Percentiles rank a stretch among this genome's conserved stretches.
phyloP scores from a whole-genome alignment of 2,888 invertebrate species.

The Odontocolon sp. region DNA sequence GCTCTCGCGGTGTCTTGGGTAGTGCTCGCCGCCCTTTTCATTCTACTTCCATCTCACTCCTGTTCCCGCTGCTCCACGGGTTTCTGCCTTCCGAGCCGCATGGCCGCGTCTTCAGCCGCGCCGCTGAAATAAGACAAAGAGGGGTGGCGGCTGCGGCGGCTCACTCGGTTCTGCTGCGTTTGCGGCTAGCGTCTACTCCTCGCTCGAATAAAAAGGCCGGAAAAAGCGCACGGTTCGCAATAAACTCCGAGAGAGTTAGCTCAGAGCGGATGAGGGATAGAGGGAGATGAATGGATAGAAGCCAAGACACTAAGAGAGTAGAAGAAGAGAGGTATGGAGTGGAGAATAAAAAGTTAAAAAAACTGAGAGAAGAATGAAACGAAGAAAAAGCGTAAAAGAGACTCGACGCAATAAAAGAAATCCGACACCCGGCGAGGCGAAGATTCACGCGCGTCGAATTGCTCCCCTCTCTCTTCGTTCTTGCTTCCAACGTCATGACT shows the following conservation, averaged over 20 bases:
- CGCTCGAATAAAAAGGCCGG: conserved; percentile 53
- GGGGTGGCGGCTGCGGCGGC: conserved; percentile 37
- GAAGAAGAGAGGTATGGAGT: conserved; percentile 34
- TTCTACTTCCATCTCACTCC: neutral
- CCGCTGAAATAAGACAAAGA: conserved; percentile 47
- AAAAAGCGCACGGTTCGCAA: conserved; percentile 52
- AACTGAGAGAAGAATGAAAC: conserved; percentile 23
- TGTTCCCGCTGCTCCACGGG: neutral
- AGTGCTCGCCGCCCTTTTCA: too few species aligned
- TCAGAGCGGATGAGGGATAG: neutral
- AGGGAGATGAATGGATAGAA: conserved; percentile 27
- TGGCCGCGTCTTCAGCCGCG: conserved; percentile 15
- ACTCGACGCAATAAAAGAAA: conserved; percentile 19
- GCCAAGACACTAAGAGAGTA: conserved; percentile 32
- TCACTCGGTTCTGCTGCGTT: conserved; percentile 49
- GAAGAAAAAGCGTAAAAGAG: conserved; percentile 44
- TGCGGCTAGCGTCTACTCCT: conserved; percentile 49
- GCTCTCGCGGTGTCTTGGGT: conserved; percentile 3
- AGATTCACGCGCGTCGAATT: conserved; percentile 53
- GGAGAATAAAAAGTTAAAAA: conserved; percentile 44
- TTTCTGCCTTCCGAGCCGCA: conserved; percentile 18
- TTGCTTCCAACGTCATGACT: conserved; percentile 1
- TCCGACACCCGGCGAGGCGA: conserved; percentile 48
- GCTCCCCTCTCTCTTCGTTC: neutral
- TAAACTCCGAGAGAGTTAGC: conserved; percentile 54